phyloP scores from a whole-genome alignment of 1,140 invertebrate genomes.

The Samia ricini region DNA sequence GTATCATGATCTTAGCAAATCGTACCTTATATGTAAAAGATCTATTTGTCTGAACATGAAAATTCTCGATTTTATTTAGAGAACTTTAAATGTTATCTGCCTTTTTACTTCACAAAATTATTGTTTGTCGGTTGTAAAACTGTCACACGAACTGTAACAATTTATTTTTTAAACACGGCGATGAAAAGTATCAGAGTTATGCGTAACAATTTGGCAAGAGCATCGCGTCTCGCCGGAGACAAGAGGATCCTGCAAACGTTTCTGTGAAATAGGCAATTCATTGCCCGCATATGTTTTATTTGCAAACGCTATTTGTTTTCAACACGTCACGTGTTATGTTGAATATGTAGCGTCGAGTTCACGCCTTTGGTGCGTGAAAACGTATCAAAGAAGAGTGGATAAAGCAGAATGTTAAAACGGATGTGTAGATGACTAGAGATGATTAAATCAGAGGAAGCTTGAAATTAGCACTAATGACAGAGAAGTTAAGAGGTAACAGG shows the following conservation, averaged over 20 bases:
- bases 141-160: neutral
- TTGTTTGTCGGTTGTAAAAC: neutral
- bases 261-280: neutral
- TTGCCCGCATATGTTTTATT: neutral
- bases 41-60: neutral
- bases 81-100: neutral
- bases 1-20: neutral
- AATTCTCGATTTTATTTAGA: neutral
- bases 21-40: neutral
- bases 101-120: neutral
- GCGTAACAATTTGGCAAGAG: neutral
- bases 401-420: no score
- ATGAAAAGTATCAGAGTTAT: neutral
- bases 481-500: no score
- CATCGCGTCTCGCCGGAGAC: neutral
- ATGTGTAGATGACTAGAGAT: no score
- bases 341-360: neutral
- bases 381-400: no score
- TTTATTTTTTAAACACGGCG: neutral
- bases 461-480: no score
- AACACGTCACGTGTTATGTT: neutral
- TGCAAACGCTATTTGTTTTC: neutral
- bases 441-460: no score
- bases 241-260: neutral
- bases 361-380: neutral